Conservation (phyloP, 1,140 invertebrate genomes). For the Heliconius nattereri region DNA sequence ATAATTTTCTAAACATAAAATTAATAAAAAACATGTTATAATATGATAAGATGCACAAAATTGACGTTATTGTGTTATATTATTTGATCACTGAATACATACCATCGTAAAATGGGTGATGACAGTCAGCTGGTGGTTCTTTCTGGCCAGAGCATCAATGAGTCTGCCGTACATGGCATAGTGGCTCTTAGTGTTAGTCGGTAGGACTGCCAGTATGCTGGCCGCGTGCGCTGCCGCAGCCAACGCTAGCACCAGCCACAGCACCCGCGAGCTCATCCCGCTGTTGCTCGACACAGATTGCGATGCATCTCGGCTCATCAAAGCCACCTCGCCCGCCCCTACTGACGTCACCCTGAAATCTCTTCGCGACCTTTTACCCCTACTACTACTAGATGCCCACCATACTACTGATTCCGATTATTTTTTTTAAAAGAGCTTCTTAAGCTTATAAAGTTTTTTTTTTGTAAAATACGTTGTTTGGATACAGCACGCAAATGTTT, state of each 20-base stretch:
- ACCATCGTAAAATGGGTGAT: conserved; percentile 84
- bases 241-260: conserved; percentile 53
- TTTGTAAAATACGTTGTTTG: no score
- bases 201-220: conserved; percentile 71
- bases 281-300: conserved; percentile 58
- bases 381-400: conserved; percentile 2
- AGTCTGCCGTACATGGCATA: conserved; percentile 81
- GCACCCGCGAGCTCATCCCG: conserved; percentile 65
- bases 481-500: no score
- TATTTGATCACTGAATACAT: conserved; percentile 41
- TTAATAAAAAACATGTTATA: no score
- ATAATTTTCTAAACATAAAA: no score
- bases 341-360: conserved; percentile 47
- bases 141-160: conserved; percentile 83
- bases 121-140: conserved; percentile 86
- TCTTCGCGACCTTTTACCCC: conserved; percentile 18
- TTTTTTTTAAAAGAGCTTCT: not conserved
- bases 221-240: conserved; percentile 59
- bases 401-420: not conserved
- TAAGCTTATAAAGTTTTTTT: no score
- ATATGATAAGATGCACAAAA: not conserved
- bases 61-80: not conserved
- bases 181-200: conserved; percentile 79
- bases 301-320: conserved; percentile 24
- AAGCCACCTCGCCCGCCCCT: conserved; percentile 6